These are phyloP conservation scores for Ephestia elutella DNA, from an alignment of 1,140 invertebrate species.

Conservation along the genomic window DNA sequence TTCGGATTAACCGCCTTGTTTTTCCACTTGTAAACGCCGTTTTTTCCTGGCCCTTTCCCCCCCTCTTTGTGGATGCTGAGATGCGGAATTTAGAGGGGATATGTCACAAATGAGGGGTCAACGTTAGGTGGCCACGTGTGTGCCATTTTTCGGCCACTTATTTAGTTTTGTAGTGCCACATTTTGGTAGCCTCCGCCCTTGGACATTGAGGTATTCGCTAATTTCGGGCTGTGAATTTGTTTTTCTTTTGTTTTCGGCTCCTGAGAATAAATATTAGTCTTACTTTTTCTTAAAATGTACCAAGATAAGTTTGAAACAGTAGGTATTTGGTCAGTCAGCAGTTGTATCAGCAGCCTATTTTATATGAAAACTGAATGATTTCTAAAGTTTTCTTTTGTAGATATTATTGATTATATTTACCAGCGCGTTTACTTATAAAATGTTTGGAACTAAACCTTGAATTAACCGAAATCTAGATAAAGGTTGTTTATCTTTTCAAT, in stretches of 20 bases:
- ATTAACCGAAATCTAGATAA: too few species aligned
- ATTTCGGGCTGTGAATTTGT: slow-evolving; percentile 62
- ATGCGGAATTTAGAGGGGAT: not conserved
- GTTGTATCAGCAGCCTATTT: too few species aligned
- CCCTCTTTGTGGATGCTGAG: slow-evolving; percentile 13
- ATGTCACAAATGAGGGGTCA: slow-evolving; percentile 20
- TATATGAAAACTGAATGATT: too few species aligned
- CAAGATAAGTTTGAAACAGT: too few species aligned
- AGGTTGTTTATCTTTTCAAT: too few species aligned
- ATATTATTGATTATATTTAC: too few species aligned
- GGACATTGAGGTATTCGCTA: slow-evolving; percentile 65
- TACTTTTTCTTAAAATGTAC: too few species aligned
- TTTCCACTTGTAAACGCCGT: slow-evolving; percentile 46
- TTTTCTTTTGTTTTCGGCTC: slow-evolving; percentile 23
- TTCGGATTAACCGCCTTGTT: slow-evolving; percentile 63
- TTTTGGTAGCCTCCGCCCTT: slow-evolving; percentile 47
- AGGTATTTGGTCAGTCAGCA: too few species aligned
- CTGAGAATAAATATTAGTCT: too few species aligned
- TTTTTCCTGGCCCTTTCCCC: slow-evolving; percentile 27
- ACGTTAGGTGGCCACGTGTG: slow-evolving; percentile 31
- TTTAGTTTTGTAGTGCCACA: slow-evolving; percentile 62
- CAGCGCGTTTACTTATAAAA: too few species aligned
- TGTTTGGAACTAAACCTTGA: too few species aligned
- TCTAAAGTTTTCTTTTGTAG: too few species aligned
- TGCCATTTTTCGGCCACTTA: slow-evolving; percentile 64